Evolutionary conservation across 1,140 invertebrate species (phyloP).

Genomic region (Episyrphus balteatus): DNA sequence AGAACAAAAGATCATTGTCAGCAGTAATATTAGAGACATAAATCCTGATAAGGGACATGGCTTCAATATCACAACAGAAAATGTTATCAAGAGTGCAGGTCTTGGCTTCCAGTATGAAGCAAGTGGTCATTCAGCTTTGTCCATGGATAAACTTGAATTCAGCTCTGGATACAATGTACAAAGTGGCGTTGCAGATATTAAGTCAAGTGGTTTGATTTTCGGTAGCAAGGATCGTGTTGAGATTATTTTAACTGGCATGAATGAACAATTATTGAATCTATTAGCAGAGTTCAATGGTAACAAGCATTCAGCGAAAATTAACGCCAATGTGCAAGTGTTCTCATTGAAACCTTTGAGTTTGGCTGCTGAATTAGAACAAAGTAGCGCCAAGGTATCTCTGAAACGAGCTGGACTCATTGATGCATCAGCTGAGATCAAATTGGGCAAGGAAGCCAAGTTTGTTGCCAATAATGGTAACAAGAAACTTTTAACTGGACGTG

Average conservation of each 20-base stretch:
- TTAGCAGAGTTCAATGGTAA: slow-evolving; percentile 13
- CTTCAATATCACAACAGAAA: slow-evolving; percentile 17
- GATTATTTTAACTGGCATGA: slow-evolving; percentile 25
- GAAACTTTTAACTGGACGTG: slow-evolving; percentile 44
- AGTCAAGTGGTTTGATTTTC: slow-evolving; percentile 5
- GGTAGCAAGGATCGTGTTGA: slow-evolving; percentile 16
- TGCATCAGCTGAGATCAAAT: slow-evolving; percentile 43
- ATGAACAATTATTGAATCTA: slow-evolving; percentile 17
- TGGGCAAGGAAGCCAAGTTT: slow-evolving; percentile 53
- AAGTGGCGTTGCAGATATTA: slow-evolving; percentile 8
- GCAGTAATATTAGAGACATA: slow-evolving; percentile 8
- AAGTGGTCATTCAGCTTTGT: slow-evolving; percentile 11
- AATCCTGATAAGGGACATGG: slow-evolving; percentile 10
- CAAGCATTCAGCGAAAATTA: slow-evolving; percentile 15
- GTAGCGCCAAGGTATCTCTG: slow-evolving; percentile 13
- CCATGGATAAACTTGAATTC: slow-evolving; percentile 12
- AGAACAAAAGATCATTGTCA: slow-evolving; percentile 46
- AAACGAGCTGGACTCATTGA: slow-evolving; percentile 44
- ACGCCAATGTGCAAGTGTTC: slow-evolving; percentile 19
- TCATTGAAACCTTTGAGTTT: slow-evolving; percentile 18
- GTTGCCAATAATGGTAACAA: slow-evolving; percentile 43
- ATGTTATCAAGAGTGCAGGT: slow-evolving; percentile 18
- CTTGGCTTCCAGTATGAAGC: slow-evolving; percentile 21
- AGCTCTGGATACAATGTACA: slow-evolving; percentile 12
- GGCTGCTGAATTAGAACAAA: slow-evolving; percentile 18